phyloP scores from a whole-genome alignment of 2,113 vertebrate genomes.

The Oreotrochilus melanogaster region DNA sequence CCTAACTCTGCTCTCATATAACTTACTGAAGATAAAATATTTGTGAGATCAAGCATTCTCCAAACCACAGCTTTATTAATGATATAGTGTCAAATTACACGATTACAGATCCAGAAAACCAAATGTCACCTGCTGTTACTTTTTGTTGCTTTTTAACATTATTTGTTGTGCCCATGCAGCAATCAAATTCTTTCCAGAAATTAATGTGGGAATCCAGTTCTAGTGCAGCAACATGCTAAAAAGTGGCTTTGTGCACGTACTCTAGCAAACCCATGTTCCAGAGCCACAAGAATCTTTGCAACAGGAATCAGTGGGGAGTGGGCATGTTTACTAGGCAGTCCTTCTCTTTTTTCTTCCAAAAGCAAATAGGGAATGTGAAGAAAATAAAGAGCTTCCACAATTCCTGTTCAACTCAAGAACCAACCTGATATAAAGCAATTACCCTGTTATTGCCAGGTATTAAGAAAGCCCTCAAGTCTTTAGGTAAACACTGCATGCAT shows the following conservation, averaged over 20 bases:
- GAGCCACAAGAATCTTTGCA: neutral
- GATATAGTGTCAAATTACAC: neutral
- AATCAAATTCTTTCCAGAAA: neutral
- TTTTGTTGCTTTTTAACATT: neutral
- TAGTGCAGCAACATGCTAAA: neutral
- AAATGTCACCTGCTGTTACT: neutral
- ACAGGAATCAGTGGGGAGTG: neutral
- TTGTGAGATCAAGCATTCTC: neutral
- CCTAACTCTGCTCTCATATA: neutral
- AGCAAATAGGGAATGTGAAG: neutral
- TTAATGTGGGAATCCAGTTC: neutral
- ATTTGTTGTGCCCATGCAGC: neutral
- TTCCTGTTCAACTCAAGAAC: neutral
- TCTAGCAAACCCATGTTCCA: neutral
- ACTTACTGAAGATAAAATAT: neutral
- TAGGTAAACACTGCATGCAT: neutral
- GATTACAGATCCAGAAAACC: neutral
- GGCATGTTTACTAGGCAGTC: neutral
- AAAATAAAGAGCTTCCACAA: neutral
- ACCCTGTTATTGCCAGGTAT: neutral
- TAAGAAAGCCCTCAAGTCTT: neutral
- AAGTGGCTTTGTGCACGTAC: neutral
- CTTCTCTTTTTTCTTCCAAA: neutral
- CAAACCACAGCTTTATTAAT: neutral
- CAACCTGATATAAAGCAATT: neutral